A percentile compares a stretch with the other conserved stretches of the same genome.
Evolutionary conservation across 2,888 invertebrate genomes (phyloP).

Genomic region (Epinotia nisella): DNA sequence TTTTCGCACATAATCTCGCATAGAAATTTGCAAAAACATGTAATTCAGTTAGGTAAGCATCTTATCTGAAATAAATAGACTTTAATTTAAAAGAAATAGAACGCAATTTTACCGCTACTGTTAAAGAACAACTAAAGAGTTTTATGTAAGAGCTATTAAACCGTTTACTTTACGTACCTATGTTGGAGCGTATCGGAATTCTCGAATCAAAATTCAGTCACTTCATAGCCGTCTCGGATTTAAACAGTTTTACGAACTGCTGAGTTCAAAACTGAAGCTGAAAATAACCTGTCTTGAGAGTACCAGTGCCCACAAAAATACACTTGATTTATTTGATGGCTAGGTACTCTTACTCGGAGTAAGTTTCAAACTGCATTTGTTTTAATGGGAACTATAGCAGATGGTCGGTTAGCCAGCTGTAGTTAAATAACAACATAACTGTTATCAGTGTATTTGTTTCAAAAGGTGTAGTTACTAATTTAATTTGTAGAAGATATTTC

Average conservation of each 20-base stretch:
- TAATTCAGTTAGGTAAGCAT: no score
- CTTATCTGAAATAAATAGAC: no score
- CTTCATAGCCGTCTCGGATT: conserved; percentile 56
- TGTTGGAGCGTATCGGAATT: conserved; percentile 34
- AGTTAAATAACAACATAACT: background rate
- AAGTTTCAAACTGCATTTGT: conserved; percentile 22
- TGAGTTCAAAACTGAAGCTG: conserved; percentile 67
- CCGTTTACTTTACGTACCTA: conserved; percentile 12
- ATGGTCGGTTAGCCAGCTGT: background rate
- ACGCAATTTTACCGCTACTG: background rate
- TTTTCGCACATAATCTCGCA: no score
- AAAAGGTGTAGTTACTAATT: no score
- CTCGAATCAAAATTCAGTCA: conserved; percentile 46
- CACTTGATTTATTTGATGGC: conserved; percentile 70
- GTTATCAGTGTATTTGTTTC: no score
- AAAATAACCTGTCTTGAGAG: conserved; percentile 66
- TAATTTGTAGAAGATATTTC: no score
- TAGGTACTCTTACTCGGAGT: conserved; percentile 12
- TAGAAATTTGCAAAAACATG: no score
- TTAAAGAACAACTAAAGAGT: background rate
- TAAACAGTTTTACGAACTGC: conserved; percentile 68
- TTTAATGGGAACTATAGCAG: conserved; percentile 19
- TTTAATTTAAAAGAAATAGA: no score
- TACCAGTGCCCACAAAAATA: conserved; percentile 73
- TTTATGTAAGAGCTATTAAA: conserved; percentile 10